A percentile compares a stretch with the other conserved stretches of the same genome.
Evolutionary conservation across 2,113 vertebrate species (phyloP).

Genomic region (Hemiscyllium ocellatum): DNA sequence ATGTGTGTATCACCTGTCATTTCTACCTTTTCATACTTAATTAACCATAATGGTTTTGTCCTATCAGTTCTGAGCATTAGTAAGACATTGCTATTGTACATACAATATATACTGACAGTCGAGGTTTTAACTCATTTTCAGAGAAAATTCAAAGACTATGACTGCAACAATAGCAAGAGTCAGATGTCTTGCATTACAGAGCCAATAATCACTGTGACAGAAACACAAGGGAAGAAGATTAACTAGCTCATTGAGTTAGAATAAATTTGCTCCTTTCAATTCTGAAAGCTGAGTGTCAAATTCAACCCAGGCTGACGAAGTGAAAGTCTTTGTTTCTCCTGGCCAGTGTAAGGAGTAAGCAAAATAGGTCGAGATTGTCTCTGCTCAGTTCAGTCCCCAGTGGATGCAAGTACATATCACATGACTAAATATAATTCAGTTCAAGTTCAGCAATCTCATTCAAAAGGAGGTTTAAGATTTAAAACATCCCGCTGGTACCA

Average conservation of each 20-base stretch:
- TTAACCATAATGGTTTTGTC: slow-evolving; percentile 27
- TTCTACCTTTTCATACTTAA: slow-evolving; percentile 20
- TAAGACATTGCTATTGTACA: slow-evolving; percentile 5
- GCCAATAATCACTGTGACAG: slow-evolving; percentile 10
- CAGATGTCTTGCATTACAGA: background rate
- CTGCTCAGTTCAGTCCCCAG: background rate
- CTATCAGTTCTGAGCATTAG: slow-evolving; percentile 2
- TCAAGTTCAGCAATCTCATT: background rate
- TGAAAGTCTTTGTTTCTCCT: background rate
- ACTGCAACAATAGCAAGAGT: slow-evolving; percentile 16
- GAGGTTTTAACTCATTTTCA: slow-evolving; percentile 16
- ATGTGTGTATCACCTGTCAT: background rate
- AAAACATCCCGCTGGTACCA: background rate
- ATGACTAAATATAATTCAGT: background rate
- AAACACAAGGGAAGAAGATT: background rate
- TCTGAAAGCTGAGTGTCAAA: slow-evolving; percentile 16
- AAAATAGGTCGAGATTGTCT: background rate
- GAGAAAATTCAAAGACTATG: slow-evolving; percentile 16
- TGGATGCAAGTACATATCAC: background rate
- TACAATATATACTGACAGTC: background rate
- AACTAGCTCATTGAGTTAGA: background rate
- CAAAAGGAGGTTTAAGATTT: background rate
- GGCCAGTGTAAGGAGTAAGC: background rate
- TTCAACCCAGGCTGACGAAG: background rate
- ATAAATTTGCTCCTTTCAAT: background rate